Base-by-base conservation (phyloP, 2,888 invertebrate genomes). In the Tinea trinotella region DNA sequence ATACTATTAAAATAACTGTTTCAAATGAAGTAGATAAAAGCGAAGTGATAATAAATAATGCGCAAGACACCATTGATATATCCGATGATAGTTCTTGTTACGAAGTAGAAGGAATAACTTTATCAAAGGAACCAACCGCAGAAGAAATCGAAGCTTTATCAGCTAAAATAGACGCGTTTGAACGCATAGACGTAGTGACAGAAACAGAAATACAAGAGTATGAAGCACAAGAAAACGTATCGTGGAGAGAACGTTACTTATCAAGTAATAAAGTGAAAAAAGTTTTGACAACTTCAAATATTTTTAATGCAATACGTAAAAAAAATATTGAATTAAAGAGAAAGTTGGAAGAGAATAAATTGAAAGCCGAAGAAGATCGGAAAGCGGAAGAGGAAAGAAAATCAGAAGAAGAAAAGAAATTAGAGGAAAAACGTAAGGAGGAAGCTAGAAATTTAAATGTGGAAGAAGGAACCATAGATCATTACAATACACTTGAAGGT, bases 181-280 rank as follows among this genome's bases (percentile, higher is more conserved):
- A 80, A 10, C 61, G 71, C 63, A 72, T 69, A 17, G 75, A 77
- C 9, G 66, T 74, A 0, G 64, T 71, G 0, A 74, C 70, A 4
- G 70, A 72, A 7, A 62, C 66, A 56, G 68, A 50, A 2, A 70
- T 73, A 52, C 59, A 53, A 58, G 62, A 68, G 52, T 64, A 70
- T 22, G 72, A 72, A 55, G 63, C 9, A 54, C 59, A 13, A 19
- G 66, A 67, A 54, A 61, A 65, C 10, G 62, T 76, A 34, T 89
- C 90, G 0, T 90, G 90, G 90, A 89, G 88, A 63, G 81, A 87
- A 44, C 74, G 90, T 48, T 90, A 89, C 65, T 68, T 90, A 46
- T 87, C 77, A 9, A 90, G 90, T 58, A 84, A 75, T 10, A 90
- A 89, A 69, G 90, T 90, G 0, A 88, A 85, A 63, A 87, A 71